These are phyloP conservation scores for Bubo scandiacus DNA, from an alignment of 2,113 vertebrate species.

Conservation along the genomic window DNA sequence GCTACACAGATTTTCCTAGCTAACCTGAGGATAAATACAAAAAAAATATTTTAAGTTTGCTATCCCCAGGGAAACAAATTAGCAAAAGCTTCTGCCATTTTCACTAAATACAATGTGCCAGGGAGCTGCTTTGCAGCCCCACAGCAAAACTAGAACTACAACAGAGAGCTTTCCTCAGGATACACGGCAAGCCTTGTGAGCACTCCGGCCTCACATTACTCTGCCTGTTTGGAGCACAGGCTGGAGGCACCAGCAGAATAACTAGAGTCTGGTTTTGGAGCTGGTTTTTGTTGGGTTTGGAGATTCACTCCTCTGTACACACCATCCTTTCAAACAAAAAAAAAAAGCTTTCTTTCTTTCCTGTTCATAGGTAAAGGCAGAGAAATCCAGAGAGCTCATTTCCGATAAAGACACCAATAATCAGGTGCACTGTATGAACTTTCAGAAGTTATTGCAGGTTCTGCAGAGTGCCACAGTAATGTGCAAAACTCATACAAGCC, in stretches of 20 bases:
- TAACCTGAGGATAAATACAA: background rate
- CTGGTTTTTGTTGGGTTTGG: background rate
- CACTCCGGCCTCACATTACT: fast-evolving
- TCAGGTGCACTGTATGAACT: background rate
- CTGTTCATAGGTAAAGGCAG: background rate
- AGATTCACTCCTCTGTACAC: background rate
- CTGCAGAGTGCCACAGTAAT: background rate
- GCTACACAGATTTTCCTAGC: background rate
- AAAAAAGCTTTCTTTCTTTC: background rate
- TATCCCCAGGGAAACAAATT: background rate
- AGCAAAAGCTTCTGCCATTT: background rate
- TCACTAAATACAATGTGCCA: background rate
- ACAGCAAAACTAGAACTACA: background rate
- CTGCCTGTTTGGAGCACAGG: background rate
- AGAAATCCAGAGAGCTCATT: background rate
- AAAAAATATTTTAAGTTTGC: background rate
- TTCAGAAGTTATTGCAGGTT: background rate
- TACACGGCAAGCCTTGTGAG: background rate
- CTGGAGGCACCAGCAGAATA: background rate
- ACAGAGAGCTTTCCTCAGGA: background rate
- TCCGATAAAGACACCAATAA: background rate
- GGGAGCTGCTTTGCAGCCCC: background rate
- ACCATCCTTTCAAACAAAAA: background rate
- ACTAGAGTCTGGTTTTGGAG: background rate
- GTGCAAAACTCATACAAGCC: background rate